A percentile compares a stretch with the other conserved stretches of the same genome.
Conservation (phyloP, 2,888 invertebrate genomes). For the Eristalis pertinax region DNA sequence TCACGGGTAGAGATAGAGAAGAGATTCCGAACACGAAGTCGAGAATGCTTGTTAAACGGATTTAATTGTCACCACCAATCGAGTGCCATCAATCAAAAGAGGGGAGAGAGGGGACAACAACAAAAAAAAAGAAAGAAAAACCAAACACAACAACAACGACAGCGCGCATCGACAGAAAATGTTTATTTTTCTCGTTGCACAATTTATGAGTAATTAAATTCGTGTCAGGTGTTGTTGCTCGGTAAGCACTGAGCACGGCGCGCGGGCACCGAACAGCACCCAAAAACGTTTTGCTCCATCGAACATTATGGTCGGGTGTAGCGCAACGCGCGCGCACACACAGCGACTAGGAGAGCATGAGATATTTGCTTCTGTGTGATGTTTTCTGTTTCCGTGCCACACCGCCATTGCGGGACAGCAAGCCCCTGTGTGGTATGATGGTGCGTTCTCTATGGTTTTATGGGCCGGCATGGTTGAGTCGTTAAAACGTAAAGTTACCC, state of each 20-base stretch:
- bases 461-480: slow-evolving; percentile 41
- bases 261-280: not conserved
- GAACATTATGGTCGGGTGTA: slow-evolving; percentile 39
- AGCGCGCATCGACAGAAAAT: slow-evolving; percentile 34
- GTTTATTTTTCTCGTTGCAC: slow-evolving; percentile 66
- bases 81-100: slow-evolving; percentile 68
- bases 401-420: not conserved
- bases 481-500: slow-evolving; percentile 48
- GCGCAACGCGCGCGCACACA: not conserved
- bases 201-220: slow-evolving; percentile 72
- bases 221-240: slow-evolving; percentile 67
- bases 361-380: slow-evolving; percentile 33
- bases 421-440: not conserved
- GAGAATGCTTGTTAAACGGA: slow-evolving; percentile 70
- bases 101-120: not conserved
- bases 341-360: not conserved
- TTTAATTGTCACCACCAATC: slow-evolving; percentile 72
- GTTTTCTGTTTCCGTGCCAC: slow-evolving; percentile 47
- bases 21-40: slow-evolving; percentile 65
- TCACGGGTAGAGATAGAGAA: not conserved
- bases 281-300: slow-evolving; percentile 48
- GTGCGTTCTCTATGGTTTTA: slow-evolving; percentile 43
- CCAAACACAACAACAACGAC: not conserved
- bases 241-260: slow-evolving; percentile 1
- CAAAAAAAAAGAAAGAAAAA: not conserved